Base-by-base conservation (phyloP, 2,888 invertebrate genomes). In the Ischnus inquisitorius region DNA sequence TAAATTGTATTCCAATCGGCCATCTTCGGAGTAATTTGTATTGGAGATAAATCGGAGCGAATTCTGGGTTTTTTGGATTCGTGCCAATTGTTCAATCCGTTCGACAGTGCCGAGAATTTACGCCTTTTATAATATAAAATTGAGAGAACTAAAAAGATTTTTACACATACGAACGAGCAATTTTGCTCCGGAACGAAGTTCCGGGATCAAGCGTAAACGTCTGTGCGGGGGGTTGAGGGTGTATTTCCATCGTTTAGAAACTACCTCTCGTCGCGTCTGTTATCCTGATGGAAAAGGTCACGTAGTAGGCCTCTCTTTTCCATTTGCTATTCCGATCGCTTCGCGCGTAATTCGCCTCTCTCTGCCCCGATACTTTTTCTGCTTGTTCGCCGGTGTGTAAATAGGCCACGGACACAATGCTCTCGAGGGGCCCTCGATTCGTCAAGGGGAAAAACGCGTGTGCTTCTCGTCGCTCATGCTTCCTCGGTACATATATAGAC, bases 211-310 rank as follows among this genome's bases (percentile, higher is more conserved):
- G 4, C 34, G 34, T 4, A 34, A 34, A 2, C 4, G 34, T 34
- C 34, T 0, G 10, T 10, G 54, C 6, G 22, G 19, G 3, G 62
- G 62, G 64, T 46, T 34, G 80, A 78, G 76, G 85, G 79, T 81
- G 79, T 16, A 72, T 72, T 76, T 67, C 25, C 48, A 80, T 57
- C 43, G 41, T 78, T 79, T 72, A 54, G 57, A 82, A 81, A 69
- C 34, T 79, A 85, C 79, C 86, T 87, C 87, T 54, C 60, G 54
- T 82, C 87, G 14, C 71, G 8, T 54, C 85, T 84, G 89, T 68
- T 89, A 85, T 87, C 90, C 90, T 88, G 88, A 82, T 90, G 84
- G 85, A 88, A 91, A 91, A 90, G 91, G 91, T 91, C 90, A 90
- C 85, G 87, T 74, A 65, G 82, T 77, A 88, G 89, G 87, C 89